Evolutionary conservation across 2,888 invertebrate species (phyloP).

Genomic region (Catocala sponsa): DNA sequence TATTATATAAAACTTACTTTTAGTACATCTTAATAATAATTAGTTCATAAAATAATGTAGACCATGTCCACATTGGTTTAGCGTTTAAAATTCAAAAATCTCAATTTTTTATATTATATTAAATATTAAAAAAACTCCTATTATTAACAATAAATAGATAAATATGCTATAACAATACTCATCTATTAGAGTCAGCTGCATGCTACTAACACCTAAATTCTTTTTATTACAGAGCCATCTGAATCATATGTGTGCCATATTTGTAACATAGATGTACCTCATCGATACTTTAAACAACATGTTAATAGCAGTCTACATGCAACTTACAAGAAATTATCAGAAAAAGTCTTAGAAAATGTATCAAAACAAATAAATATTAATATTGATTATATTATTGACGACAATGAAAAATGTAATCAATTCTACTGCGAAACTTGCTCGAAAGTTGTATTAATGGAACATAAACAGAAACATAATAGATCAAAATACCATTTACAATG

Average conservation of each 20-base stretch:
- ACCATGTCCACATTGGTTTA: too few species aligned
- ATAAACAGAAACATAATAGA: slow-evolving; percentile 23
- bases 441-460: slow-evolving; percentile 15
- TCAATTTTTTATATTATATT: too few species aligned
- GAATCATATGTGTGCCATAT: slow-evolving; percentile 52
- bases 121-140: too few species aligned
- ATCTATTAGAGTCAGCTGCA: too few species aligned
- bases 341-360: slow-evolving; percentile 49
- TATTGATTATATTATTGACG: neutral
- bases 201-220: too few species aligned
- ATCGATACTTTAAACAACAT: slow-evolving; percentile 48
- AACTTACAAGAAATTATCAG: slow-evolving; percentile 46
- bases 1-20: too few species aligned
- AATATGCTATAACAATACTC: too few species aligned
- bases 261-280: slow-evolving; percentile 58
- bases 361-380: slow-evolving; percentile 40
- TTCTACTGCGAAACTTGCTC: slow-evolving; percentile 35
- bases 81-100: too few species aligned
- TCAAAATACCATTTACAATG: slow-evolving; percentile 20
- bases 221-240: slow-evolving; percentile 27
- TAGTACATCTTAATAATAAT: too few species aligned
- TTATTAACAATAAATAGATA: too few species aligned
- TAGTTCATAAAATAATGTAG: too few species aligned
- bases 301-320: slow-evolving; percentile 52
- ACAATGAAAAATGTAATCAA: rapidly evolving